Base-by-base conservation (phyloP, 2,113 vertebrate species). In the Arothron firmamentum region DNA sequence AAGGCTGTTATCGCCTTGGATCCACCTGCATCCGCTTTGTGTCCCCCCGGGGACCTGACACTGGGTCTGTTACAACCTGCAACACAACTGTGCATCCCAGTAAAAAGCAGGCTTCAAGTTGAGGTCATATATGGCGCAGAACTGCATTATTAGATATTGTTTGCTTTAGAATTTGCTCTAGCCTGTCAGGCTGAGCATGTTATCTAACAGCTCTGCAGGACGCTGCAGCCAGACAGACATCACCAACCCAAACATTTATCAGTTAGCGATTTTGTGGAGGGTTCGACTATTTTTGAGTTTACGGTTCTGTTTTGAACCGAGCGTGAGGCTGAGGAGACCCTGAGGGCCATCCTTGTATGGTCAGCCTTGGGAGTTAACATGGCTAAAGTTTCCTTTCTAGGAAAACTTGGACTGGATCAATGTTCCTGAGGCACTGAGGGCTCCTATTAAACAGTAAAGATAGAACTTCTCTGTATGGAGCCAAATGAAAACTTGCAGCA, bases 311-410 rank as follows among this genome's bases (percentile, higher is more conserved):
- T 45, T 5, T 12, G 4, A 34, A 23, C 58, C 21, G 21, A 23
- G 2, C 21, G 2, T 38, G 53, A 17, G 21, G 64, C 43, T 51
- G 61, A 60, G 43, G 59, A 51, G 62, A 62, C 20, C 38, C 62
- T 43, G 47, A 50, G 42, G 38, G 52, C 52, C 72, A 19, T 67
- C 89, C 89, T 72, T 90, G 81, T 90, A 88, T 86, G 86, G 88
- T 82, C 85, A 84, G 59, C 74, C 58, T 65, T 52, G 31, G 18
- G 47, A 77, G 49, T 49, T 16, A 69, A 49, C 20, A 8, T 52
- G 49, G 60, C 61, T 56, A 9, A 59, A 61, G 60, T 74, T 85
- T 78, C 83, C 72, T 82, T 80, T 75, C 56, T 60, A 56, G 77
- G 80, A 60, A 82, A 80, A 76, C 53, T 19, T 65, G 48, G 45